Percentiles rank a stretch among this genome's conserved stretches.
phyloP scores from a whole-genome alignment of 2,888 invertebrate species.

The Acanthosepion esculentum region DNA sequence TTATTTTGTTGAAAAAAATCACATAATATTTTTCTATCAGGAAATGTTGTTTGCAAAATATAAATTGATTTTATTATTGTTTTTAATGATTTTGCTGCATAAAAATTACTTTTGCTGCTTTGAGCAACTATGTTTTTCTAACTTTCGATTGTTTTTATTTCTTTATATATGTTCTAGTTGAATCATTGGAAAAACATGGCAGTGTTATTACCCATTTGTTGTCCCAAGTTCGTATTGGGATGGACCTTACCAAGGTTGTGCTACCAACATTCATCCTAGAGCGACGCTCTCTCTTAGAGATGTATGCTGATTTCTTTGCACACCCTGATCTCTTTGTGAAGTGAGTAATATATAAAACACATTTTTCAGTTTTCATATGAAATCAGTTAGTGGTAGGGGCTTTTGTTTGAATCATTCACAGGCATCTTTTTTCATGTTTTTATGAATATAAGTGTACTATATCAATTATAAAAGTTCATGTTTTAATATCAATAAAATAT shows the following conservation, averaged over 20 bases:
- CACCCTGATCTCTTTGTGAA: slow-evolving; percentile 97
- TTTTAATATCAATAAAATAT: slow-evolving; percentile 1
- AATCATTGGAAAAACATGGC: slow-evolving; percentile 95
- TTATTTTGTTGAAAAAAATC: background rate
- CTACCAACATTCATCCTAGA: slow-evolving; percentile 99
- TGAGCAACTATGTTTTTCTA: background rate
- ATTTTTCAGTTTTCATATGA: background rate
- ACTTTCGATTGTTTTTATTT: background rate
- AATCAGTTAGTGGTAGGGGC: too few relatives aligned
- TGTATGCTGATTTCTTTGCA: slow-evolving; percentile 99
- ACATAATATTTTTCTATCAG: background rate
- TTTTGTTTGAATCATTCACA: too few relatives aligned
- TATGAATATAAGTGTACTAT: too few relatives aligned
- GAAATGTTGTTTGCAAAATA: background rate
- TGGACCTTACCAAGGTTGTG: slow-evolving; percentile 99
- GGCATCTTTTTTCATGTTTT: too few relatives aligned
- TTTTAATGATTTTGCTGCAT: background rate
- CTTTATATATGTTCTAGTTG: slow-evolving; percentile 78
- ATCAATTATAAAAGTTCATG: too few relatives aligned
- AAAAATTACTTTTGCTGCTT: background rate
- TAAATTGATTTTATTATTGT: background rate
- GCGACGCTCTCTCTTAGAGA: slow-evolving; percentile 95
- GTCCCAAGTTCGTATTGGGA: slow-evolving; percentile 98
- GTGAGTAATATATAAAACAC: slow-evolving; percentile 77
- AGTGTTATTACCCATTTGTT: slow-evolving; percentile 96